A percentile compares a stretch with the other conserved stretches of the same genome.
These are phyloP conservation scores for Plectropomus leopardus DNA, from an alignment of 2,113 vertebrate species.

Conservation along the genomic window DNA sequence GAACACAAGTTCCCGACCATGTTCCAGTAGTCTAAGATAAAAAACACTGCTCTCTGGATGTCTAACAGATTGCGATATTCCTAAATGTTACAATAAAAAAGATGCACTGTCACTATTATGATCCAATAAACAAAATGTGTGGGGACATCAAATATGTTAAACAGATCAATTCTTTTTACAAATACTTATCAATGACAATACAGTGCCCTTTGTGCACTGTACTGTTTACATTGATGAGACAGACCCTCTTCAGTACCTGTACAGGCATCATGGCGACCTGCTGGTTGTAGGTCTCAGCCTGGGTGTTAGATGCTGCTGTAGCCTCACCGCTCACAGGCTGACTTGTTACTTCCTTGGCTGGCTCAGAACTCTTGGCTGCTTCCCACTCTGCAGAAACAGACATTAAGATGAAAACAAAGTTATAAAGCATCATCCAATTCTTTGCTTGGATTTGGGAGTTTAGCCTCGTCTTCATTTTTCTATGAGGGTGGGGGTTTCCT, in stretches of 20 bases:
- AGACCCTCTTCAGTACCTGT: conserved; percentile 86
- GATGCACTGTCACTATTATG: background rate
- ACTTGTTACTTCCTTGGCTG: conserved; percentile 86
- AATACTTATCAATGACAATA: background rate
- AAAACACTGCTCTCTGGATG: background rate
- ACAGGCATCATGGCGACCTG: conserved; percentile 93
- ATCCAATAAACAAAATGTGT: background rate
- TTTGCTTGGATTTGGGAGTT: conserved; percentile 30
- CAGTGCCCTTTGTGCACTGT: too few species aligned
- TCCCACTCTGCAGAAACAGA: conserved; percentile 91
- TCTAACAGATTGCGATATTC: background rate
- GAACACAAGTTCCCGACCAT: background rate
- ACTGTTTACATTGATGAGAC: background rate
- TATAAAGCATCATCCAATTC: conserved; percentile 17
- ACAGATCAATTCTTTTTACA: background rate
- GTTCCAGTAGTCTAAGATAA: background rate
- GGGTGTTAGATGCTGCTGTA: conserved; percentile 85
- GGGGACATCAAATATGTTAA: background rate
- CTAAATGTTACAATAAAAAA: background rate
- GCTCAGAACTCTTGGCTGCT: conserved; percentile 89
- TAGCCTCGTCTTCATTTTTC: background rate
- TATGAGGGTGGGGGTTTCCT: background rate
- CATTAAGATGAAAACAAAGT: conserved; percentile 1
- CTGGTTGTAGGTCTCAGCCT: conserved; percentile 91
- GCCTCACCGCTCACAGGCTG: conserved; percentile 86